Evolutionary conservation across 2,113 vertebrate species (phyloP).

Genomic region (Lucifuga dentata): DNA sequence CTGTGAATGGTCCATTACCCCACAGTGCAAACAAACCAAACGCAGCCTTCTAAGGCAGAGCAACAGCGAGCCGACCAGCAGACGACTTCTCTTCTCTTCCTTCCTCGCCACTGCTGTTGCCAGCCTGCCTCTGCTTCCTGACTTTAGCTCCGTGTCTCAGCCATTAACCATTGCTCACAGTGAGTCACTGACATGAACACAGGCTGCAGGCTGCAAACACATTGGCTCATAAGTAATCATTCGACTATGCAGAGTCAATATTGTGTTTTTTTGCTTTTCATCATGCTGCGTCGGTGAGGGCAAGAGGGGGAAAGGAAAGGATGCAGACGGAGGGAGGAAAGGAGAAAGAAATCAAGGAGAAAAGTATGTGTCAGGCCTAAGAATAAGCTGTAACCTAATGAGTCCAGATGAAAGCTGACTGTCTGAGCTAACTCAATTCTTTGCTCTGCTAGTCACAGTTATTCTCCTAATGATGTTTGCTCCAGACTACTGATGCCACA

Average conservation of each 20-base stretch:
- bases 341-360: too few species aligned
- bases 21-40: constrained; percentile 40
- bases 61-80: constrained; percentile 24
- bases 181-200: constrained; percentile 65
- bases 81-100: constrained; percentile 43
- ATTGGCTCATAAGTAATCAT: constrained; percentile 58
- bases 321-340: neutral
- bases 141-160: constrained; percentile 51
- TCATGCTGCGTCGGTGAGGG: neutral
- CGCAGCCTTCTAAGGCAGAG: constrained; percentile 60
- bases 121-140: constrained; percentile 39
- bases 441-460: constrained; percentile 75
- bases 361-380: constrained; percentile 47
- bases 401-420: constrained; percentile 73
- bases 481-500: constrained; percentile 61
- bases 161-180: constrained; percentile 46
- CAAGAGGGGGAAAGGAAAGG: constrained; percentile 4
- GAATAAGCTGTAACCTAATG: constrained; percentile 73
- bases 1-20: constrained; percentile 30
- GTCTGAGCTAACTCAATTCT: constrained; percentile 72
- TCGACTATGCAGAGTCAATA: constrained; percentile 53
- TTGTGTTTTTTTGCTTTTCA: constrained; percentile 3
- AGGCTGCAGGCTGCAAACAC: constrained; percentile 41
- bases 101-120: constrained; percentile 31
- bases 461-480: constrained; percentile 71